Evolutionary conservation across 2,113 vertebrate species (phyloP), one percentile per base, ranked within the genome.

Genomic region (Mobula birostris): DNA sequence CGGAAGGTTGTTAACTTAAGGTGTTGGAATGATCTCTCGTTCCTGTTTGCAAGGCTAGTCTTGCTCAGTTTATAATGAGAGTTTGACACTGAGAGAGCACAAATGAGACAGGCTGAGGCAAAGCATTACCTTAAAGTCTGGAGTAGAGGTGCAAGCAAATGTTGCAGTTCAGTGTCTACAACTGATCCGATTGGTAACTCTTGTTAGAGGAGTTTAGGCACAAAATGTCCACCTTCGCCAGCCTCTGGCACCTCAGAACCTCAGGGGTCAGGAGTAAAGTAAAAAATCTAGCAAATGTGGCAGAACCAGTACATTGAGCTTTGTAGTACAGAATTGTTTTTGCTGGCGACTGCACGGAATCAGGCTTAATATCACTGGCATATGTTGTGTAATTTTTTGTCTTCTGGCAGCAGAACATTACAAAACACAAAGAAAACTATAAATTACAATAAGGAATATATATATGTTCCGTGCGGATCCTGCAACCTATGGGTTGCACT

Each of bases 91-190:
- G 83, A 83, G 80, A 56, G 56, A 56, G 1, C 21, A 24, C 17
- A 29, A 24, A 24, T 56, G 79, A 83, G 48, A 27, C 80, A 83
- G 8, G 80, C 80, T 56, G 80, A 87, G 56, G 58, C 48, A 61
- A 24, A 61, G 24, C 24, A 11, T 61, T 87, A 87, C 83, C 83
- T 87, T 87, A 87, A 87, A 87, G 83, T 87, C 21, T 87, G 83
- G 83, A 87, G 58, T 87, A 87, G 83, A 87, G 11, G 83, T 61
- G 56, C 83, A 87, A 74, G 82, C 21, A 24, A 19, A 56, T 36
- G 78, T 15, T 32, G n/a, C 32, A 80, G 14, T 5, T 80, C 29
- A 79, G 36, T 5, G 78, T 6, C 32, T 36, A 2, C 17, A 17
- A 40, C 40, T 56, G 21, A 1, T 29, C 24, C 61, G 56, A 14